phyloP scores from a whole-genome alignment of 2,113 vertebrate genomes.

The Ranitomeya imitator region DNA sequence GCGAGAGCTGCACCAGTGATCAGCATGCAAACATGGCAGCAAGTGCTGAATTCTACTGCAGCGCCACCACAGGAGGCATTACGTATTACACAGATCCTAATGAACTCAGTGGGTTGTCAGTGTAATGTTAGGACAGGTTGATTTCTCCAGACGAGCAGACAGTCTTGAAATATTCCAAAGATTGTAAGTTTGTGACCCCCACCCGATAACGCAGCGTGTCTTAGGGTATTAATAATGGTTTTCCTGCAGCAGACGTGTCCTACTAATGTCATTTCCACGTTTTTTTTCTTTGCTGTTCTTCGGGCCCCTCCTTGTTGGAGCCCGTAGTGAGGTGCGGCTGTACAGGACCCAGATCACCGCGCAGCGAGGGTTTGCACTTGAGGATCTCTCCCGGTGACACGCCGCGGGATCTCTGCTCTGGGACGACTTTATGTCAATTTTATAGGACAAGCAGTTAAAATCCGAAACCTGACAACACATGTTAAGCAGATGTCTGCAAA shows the following conservation, averaged over 20 bases:
- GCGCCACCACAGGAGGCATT: not conserved
- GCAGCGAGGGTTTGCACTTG: slow-evolving; percentile 78
- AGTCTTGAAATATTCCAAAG: not conserved
- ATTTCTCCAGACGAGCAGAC: not conserved
- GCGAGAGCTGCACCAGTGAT: not conserved
- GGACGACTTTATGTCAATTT: slow-evolving; percentile 80
- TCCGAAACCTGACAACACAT: slow-evolving; percentile 74
- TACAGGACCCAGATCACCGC: slow-evolving; percentile 81
- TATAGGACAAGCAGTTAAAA: slow-evolving; percentile 76
- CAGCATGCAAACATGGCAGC: not conserved
- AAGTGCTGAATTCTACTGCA: not conserved
- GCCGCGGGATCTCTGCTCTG: slow-evolving; percentile 76
- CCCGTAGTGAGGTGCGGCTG: slow-evolving; percentile 63
- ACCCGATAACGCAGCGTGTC: not conserved
- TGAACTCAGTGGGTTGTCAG: not conserved
- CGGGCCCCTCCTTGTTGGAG: not conserved
- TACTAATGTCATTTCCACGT: not conserved
- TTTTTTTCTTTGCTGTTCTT: not conserved
- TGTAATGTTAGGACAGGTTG: not conserved
- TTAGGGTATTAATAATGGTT: not conserved
- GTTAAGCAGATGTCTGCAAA: slow-evolving; percentile 77
- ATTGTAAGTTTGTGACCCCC: not conserved
- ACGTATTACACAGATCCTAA: not conserved
- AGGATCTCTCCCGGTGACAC: slow-evolving; percentile 74
- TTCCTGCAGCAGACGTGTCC: not conserved